A percentile compares a stretch with the other conserved stretches of the same genome.
Conservation (phyloP, 1,140 invertebrate species). For the Laupala kohalensis region DNA sequence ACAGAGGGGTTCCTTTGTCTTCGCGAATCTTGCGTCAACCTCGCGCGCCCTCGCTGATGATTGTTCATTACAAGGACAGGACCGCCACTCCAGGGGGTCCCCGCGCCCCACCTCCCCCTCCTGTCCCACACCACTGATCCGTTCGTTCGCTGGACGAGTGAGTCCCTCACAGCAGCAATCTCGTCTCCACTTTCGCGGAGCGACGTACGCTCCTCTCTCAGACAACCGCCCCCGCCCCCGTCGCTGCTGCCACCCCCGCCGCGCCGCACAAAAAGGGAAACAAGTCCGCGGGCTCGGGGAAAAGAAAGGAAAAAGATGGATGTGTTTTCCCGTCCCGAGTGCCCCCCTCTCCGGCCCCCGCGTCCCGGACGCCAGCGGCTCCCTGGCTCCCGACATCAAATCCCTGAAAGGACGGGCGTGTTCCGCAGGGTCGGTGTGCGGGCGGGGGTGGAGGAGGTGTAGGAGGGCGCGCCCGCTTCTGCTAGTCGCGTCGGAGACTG, state of each 20-base stretch:
- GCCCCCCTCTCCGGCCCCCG: too few species aligned
- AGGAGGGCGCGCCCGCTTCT: neutral
- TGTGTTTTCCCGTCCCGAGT: neutral
- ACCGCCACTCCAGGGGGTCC: neutral
- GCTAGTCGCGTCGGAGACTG: neutral
- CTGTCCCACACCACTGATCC: too few species aligned
- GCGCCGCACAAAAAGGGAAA: neutral
- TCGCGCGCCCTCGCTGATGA: neutral
- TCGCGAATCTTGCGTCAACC: neutral
- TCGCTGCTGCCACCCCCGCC: too few species aligned
- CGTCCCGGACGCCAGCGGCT: too few species aligned
- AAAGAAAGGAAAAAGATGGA: neutral
- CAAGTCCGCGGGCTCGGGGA: neutral
- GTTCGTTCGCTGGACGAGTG: too few species aligned
- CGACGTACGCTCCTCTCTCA: neutral
- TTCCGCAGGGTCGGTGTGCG: neutral
- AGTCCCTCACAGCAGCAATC: neutral
- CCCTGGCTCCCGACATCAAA: neutral
- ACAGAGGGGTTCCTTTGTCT: neutral
- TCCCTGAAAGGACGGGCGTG: neutral
- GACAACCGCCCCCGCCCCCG: too few species aligned
- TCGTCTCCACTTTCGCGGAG: neutral
- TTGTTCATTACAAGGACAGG: neutral
- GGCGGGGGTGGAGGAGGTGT: too few species aligned
- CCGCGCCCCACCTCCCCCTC: neutral